Percentiles rank a stretch among this genome's conserved stretches.
phyloP scores from a whole-genome alignment of 2,888 invertebrate species.

The Ornithoptera alexandrae region DNA sequence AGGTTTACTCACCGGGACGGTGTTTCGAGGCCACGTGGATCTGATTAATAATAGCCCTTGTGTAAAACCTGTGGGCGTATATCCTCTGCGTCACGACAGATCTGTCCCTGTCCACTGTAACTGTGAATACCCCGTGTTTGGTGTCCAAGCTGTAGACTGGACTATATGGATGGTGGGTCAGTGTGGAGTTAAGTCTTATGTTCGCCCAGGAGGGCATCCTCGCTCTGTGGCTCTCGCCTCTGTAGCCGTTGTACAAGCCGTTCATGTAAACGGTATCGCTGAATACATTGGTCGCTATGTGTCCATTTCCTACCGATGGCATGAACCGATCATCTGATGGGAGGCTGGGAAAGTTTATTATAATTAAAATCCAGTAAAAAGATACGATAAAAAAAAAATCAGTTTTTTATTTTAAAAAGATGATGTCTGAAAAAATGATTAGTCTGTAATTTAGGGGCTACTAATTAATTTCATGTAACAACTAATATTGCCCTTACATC shows the following conservation, averaged over 20 bases:
- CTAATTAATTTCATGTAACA: too few relatives aligned
- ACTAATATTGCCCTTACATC: too few relatives aligned
- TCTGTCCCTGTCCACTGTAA: constrained; percentile 67
- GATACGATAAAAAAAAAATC: too few relatives aligned
- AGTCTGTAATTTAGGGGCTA: too few relatives aligned
- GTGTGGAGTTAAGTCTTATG: constrained; percentile 70
- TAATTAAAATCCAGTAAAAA: too few relatives aligned
- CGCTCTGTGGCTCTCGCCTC: constrained; percentile 79
- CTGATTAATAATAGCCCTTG: constrained; percentile 73
- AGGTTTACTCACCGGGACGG: constrained; percentile 51
- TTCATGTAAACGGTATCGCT: constrained; percentile 81
- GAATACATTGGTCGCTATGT: constrained; percentile 79
- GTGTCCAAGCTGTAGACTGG: constrained; percentile 73
- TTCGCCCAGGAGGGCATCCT: constrained; percentile 82
- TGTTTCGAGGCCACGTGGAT: constrained; percentile 69
- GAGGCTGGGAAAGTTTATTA: constrained; percentile 55
- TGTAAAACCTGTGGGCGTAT: constrained; percentile 72
- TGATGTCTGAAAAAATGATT: too few relatives aligned
- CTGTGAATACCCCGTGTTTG: constrained; percentile 69
- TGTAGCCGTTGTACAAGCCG: constrained; percentile 79
- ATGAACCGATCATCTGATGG: constrained; percentile 78
- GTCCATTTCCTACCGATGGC: constrained; percentile 81
- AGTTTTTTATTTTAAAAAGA: too few relatives aligned
- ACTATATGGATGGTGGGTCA: constrained; percentile 57
- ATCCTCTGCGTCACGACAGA: constrained; percentile 73